Evolutionary conservation across 2,113 vertebrate genomes (phyloP), one percentile per base, ranked within the genome.

Genomic region (Nesoenas mayeri): DNA sequence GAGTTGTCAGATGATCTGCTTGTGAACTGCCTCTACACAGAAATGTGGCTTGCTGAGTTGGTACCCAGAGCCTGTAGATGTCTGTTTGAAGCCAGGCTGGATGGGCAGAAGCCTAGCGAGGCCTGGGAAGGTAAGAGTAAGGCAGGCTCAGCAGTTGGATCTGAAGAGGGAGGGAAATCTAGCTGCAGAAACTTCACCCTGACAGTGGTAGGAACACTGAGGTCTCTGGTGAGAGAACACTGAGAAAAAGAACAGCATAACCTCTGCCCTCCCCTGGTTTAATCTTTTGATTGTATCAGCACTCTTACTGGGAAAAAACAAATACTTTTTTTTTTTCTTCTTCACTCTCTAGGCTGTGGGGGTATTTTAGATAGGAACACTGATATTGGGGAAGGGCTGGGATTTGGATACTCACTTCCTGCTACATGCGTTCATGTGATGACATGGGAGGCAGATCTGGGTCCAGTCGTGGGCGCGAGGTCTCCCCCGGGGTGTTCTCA

Each of bases 401-500:
- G 22, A 42, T 79, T 88, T 70, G 47, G 13, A 25, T 84, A 21
- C 34, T 93, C 40, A 14, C 34, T 84, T 80, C 64, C 42, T 79
- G 48, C 72, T 12, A 3, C 1, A 2, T 32, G 28, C 0, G 0
- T 66, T 60, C n/a, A 2, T 48, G 57, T 64, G 72, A 12, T 93
- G 69, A 78, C 0, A 12, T 84, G 65, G 83, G 83, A 95, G 61
- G 51, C 65, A 91, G 65, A 21, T 72, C 14, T 67, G 67, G 29
- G 14, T 84, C 83, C 89, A 81, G 47, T 77, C 95, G 71, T 14
- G 44, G 47, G 34, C 2, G 4, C 31, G 47, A 83, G 69, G 38
- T 36, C 64, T 95, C 85, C 36, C 36, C 67, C 62, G 53, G 77
- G 65, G 50, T 95, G 53, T 86, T 86, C 31, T 72, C n/a, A 21